Evolutionary conservation across 2,888 invertebrate species (phyloP).

Genomic region (Xanthia icteritia): DNA sequence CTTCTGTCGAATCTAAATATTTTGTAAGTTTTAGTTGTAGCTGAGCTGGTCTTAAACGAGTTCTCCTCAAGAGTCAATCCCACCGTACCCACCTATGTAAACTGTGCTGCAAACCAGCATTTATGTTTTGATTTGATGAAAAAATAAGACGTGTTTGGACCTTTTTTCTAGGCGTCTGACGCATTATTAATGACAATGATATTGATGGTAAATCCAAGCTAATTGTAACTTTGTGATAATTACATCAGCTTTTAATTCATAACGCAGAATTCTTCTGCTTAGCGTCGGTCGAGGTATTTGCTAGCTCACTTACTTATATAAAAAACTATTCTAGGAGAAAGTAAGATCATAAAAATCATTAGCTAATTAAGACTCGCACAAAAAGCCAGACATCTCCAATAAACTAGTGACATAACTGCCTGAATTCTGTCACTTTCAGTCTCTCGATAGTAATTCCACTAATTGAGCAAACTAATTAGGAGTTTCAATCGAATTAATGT

Average conservation of each 20-base stretch:
- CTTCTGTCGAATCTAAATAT: background rate
- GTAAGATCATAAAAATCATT: constrained; percentile 28
- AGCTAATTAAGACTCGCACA: constrained; percentile 22
- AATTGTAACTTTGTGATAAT: background rate
- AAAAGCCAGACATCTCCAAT: constrained; percentile 44
- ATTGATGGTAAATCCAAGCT: background rate
- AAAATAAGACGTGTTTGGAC: background rate
- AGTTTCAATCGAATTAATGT: constrained; percentile 72
- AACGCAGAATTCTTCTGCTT: background rate
- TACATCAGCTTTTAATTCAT: background rate
- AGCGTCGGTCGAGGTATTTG: background rate
- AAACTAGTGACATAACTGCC: constrained; percentile 39
- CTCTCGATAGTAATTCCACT: constrained; percentile 74
- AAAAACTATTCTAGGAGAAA: background rate
- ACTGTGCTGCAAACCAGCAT: background rate
- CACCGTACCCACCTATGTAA: background rate
- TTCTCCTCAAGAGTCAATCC: background rate
- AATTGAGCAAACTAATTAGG: constrained; percentile 78
- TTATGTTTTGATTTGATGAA: background rate
- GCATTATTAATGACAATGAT: background rate
- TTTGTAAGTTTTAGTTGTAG: background rate
- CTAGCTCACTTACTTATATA: background rate
- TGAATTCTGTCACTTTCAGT: constrained; percentile 59
- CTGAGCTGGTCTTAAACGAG: no score
- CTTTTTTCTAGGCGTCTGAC: no score